Percentiles rank a stretch among this genome's conserved stretches.
Evolutionary conservation across 2,888 invertebrate genomes (phyloP).

Genomic region (Brachypalpus laphriformis): DNA sequence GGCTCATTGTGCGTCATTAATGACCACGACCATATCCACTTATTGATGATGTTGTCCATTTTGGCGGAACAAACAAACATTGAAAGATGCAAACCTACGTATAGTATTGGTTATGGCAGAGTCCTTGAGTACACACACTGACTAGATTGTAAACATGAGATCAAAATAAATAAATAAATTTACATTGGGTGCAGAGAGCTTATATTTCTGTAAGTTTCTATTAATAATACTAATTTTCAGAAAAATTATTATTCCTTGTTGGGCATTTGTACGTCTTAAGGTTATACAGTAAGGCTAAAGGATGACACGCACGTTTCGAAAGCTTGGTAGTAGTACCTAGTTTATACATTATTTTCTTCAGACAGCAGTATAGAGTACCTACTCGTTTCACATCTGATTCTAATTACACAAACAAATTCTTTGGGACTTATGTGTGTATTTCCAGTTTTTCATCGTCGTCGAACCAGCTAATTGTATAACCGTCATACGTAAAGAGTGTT

Average conservation of each 20-base stretch:
- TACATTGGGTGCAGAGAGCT: neutral
- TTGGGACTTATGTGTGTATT: too few species aligned
- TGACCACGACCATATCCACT: slow-evolving; percentile 67
- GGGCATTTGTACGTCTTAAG: neutral
- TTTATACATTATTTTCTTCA: too few species aligned
- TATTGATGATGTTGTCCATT: slow-evolving; percentile 66
- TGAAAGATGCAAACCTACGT: slow-evolving; percentile 30
- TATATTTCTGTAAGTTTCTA: neutral
- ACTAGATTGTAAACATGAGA: slow-evolving; percentile 49
- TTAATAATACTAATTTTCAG: neutral
- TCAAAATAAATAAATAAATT: slow-evolving; percentile 45
- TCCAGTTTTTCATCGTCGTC: too few species aligned
- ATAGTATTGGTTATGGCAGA: neutral
- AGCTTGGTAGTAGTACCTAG: too few species aligned
- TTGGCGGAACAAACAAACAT: slow-evolving; percentile 43
- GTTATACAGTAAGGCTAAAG: too few species aligned
- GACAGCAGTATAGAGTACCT: too few species aligned
- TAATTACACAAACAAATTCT: too few species aligned
- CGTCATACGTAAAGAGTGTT: too few species aligned
- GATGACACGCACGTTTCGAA: neutral
- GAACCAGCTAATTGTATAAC: too few species aligned
- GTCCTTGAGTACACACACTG: slow-evolving; percentile 44
- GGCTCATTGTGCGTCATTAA: slow-evolving; percentile 71
- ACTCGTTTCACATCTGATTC: too few species aligned
- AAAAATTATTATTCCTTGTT: neutral